A percentile compares a stretch with the other conserved stretches of the same genome.
These are phyloP conservation scores for Meteorus colon DNA, from an alignment of 2,888 invertebrate species.

Conservation along the genomic window DNA sequence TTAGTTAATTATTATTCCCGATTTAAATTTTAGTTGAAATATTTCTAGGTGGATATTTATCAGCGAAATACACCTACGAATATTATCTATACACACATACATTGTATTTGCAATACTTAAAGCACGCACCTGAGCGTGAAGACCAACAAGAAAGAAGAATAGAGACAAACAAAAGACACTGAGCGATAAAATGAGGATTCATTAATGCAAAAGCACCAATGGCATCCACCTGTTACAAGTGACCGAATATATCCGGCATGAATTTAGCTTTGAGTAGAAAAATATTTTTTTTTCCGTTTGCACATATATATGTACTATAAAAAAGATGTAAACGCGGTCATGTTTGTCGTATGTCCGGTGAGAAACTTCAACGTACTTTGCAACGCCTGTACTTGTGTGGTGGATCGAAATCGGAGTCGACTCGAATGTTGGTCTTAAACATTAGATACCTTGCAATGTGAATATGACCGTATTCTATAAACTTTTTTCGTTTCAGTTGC, in stretches of 20 bases:
- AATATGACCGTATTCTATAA: not conserved
- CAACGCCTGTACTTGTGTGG: not conserved
- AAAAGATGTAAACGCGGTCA: not conserved
- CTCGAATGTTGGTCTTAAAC: not conserved
- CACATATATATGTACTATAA: not conserved
- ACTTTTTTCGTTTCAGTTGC: not conserved
- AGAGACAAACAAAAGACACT: slow-evolving; percentile 22
- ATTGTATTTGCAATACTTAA: slow-evolving; percentile 53
- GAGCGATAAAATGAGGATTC: slow-evolving; percentile 43
- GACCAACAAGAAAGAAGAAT: slow-evolving; percentile 33
- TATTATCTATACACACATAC: slow-evolving; percentile 5
- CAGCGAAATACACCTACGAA: not conserved
- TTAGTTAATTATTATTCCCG: not conserved
- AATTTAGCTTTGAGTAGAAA: not conserved
- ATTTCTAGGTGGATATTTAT: not conserved
- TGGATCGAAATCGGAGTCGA: slow-evolving; percentile 11
- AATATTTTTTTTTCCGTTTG: not conserved
- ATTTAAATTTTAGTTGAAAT: not conserved
- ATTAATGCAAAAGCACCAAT: slow-evolving; percentile 53
- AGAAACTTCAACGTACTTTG: not conserved
- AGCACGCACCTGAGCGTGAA: slow-evolving; percentile 65
- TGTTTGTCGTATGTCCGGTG: slow-evolving; percentile 10
- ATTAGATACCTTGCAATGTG: not conserved
- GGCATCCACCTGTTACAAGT: slow-evolving; percentile 56
- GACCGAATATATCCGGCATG: slow-evolving; percentile 26